phyloP scores from a whole-genome alignment of 2,797 vertebrate genomes.

The Vultur gryphus region DNA sequence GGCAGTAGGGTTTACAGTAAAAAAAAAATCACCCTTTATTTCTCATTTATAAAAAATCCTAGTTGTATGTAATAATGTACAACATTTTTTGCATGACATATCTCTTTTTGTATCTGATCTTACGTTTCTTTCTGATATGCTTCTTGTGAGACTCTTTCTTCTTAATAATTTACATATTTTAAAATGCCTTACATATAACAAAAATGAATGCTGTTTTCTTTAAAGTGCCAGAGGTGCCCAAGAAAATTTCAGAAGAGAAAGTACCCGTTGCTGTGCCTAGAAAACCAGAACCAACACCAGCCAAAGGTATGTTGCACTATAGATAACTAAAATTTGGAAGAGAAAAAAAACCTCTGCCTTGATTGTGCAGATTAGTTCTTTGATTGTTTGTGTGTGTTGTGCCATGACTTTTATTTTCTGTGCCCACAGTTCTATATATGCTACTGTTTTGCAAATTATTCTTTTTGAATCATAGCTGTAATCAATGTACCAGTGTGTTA shows the following conservation, averaged over 20 bases:
- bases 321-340: not conserved
- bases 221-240: conserved; percentile 75
- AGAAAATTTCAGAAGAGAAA: conserved; percentile 72
- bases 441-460: not conserved
- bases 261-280: not conserved
- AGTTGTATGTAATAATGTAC: not conserved
- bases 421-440: not conserved
- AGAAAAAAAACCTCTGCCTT: not conserved
- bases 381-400: not conserved
- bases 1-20: not conserved
- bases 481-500: not conserved
- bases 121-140: conserved; percentile 52
- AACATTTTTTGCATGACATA: not conserved
- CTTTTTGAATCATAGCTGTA: not conserved
- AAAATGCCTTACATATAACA: not conserved
- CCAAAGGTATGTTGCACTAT: conserved; percentile 53
- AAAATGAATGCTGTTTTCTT: conserved; percentile 69
- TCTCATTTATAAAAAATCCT: not conserved
- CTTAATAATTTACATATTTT: not conserved
- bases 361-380: not conserved
- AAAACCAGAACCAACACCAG: conserved; percentile 40
- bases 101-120: not conserved
- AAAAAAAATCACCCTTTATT: not conserved
- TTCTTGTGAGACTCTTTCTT: not conserved
- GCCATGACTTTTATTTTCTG: not conserved